A percentile compares a stretch with the other conserved stretches of the same genome.
phyloP scores from a whole-genome alignment of 2,888 invertebrate species.

The Protonemura montana region DNA sequence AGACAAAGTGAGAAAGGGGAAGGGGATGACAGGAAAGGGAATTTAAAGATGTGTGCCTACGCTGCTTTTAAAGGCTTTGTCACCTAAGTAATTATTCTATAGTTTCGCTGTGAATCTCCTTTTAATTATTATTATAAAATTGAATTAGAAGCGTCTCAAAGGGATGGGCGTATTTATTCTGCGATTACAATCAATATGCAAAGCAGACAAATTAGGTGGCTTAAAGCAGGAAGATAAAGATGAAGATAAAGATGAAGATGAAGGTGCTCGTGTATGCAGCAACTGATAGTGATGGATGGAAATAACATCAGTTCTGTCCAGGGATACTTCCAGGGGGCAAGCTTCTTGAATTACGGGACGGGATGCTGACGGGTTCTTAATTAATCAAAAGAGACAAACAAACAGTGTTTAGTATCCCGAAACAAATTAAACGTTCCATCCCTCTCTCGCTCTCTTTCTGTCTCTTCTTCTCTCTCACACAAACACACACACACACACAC shows the following conservation, averaged over 20 bases:
- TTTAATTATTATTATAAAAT: conserved; percentile 5
- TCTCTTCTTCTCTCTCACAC: neutral
- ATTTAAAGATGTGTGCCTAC: neutral
- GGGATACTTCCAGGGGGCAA: neutral
- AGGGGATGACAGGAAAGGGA: neutral
- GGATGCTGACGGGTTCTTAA: neutral
- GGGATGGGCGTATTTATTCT: neutral
- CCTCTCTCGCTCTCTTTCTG: neutral
- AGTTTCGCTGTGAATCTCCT: neutral
- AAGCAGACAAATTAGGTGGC: neutral
- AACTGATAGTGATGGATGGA: neutral
- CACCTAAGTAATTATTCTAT: conserved; percentile 12
- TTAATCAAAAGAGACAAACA: neutral
- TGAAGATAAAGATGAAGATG: neutral
- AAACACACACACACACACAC: neutral
- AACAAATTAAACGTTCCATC: neutral
- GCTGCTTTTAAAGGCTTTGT: neutral
- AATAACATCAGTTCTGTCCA: neutral
- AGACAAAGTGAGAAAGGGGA: neutral
- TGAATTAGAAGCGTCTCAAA: neutral
- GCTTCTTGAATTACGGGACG: neutral
- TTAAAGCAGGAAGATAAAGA: neutral
- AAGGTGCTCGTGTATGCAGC: neutral
- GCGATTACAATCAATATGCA: neutral
- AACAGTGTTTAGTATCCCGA: neutral